These are phyloP conservation scores for Liparis tanakae DNA, from an alignment of 2,797 vertebrate species.

Conservation along the genomic window DNA sequence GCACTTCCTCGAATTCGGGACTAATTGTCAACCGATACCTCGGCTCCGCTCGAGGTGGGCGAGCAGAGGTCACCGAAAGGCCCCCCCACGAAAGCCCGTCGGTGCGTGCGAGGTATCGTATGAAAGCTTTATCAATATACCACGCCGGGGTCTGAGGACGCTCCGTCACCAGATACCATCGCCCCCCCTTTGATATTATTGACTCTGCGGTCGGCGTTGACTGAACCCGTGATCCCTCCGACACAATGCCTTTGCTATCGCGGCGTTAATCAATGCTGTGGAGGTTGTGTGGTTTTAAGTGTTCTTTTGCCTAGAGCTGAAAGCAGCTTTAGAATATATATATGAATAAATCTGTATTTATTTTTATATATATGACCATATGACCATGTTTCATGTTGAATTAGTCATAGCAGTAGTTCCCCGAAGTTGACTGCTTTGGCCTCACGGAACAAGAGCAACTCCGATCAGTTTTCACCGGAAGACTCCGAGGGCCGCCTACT, in stretches of 20 bases:
- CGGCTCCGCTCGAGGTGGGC: slow-evolving; percentile 14
- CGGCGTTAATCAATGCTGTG: slow-evolving; percentile 20
- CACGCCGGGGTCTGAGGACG: slow-evolving; percentile 64
- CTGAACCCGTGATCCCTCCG: slow-evolving; percentile 50
- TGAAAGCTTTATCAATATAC: slow-evolving; percentile 74
- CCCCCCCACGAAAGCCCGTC: slow-evolving; percentile 47
- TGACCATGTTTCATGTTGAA: background rate
- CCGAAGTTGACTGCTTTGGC: background rate
- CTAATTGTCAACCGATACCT: slow-evolving; percentile 77
- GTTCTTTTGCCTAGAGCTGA: background rate
- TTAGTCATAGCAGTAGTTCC: background rate
- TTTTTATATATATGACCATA: too few species aligned
- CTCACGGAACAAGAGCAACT: background rate
- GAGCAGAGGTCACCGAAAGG: slow-evolving; percentile 67
- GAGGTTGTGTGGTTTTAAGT: slow-evolving; percentile 2
- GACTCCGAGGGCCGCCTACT: background rate
- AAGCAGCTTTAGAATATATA: background rate
- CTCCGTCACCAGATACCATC: slow-evolving; percentile 65
- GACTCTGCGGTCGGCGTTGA: slow-evolving; percentile 67
- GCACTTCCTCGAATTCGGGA: slow-evolving; percentile 74
- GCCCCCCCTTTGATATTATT: slow-evolving; percentile 71
- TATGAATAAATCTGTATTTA: too few species aligned
- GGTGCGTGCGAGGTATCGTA: slow-evolving; percentile 63
- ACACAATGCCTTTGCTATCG: slow-evolving; percentile 13
- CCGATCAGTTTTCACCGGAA: background rate